Conservation (phyloP, 2,797 vertebrate species). For the Sebastes iracundus region DNA sequence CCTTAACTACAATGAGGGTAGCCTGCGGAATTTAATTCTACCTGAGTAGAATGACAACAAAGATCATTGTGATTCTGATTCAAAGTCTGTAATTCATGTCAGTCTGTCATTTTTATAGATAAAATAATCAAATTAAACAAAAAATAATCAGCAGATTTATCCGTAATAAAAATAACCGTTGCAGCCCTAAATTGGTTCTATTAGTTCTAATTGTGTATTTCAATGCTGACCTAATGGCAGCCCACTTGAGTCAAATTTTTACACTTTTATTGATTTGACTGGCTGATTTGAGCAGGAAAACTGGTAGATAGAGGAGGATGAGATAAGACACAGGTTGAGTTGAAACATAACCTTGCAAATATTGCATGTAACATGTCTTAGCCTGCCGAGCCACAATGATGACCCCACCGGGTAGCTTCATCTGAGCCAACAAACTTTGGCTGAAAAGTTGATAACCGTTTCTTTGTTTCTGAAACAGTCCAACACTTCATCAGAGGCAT, state of each 20-base stretch:
- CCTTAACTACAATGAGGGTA: fast-evolving
- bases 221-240: background rate
- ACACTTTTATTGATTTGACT: background rate
- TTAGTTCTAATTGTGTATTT: background rate
- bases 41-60: too few species aligned
- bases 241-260: fast-evolving
- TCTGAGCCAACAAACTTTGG: constrained; percentile 59
- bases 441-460: constrained; percentile 60
- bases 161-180: fast-evolving
- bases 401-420: constrained; percentile 14
- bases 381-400: constrained; percentile 15
- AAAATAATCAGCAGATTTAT: too few species aligned
- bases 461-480: constrained; percentile 54
- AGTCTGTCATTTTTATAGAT: too few species aligned
- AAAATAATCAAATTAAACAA: too few species aligned
- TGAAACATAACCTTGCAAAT: constrained; percentile 6
- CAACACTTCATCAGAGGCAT: constrained; percentile 72
- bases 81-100: too few species aligned
- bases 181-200: background rate
- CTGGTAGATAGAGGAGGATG: background rate
- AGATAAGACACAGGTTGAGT: background rate
- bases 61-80: too few species aligned
- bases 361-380: constrained; percentile 13
- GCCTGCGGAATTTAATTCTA: fast-evolving
- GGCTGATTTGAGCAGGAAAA: background rate